These are phyloP conservation scores for Ophiothrix spiculata DNA, from an alignment of 35 echinoderm and acorn worm genomes.

Conservation along the genomic window DNA sequence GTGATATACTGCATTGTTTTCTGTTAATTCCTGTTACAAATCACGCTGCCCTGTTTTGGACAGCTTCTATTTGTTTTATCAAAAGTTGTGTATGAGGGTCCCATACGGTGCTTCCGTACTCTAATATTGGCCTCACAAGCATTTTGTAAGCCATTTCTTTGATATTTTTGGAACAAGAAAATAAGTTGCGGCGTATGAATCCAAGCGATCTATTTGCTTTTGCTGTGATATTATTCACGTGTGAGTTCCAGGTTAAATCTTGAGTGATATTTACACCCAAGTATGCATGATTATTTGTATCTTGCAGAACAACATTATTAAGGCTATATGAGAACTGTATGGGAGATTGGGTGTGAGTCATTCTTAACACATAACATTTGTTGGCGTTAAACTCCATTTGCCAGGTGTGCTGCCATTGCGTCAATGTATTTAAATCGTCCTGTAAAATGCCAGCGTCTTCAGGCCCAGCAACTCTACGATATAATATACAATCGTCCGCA, in stretches of 20 bases:
- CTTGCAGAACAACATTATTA: not conserved
- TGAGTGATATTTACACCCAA: conserved; percentile 33
- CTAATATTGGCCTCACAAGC: conserved; percentile 29
- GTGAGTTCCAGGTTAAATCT: conserved; percentile 24
- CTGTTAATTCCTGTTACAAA: conserved; percentile 8
- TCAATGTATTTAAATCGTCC: conserved; percentile 18
- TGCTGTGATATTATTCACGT: conserved; percentile 25
- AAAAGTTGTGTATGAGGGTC: conserved; percentile 23
- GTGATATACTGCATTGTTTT: not conserved
- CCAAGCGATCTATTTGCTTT: conserved; percentile 40
- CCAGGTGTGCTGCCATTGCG: too few relatives aligned
- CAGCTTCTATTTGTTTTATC: conserved; percentile 21
- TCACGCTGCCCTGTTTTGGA: conserved; percentile 35
- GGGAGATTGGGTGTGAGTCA: not conserved
- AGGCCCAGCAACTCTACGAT: not conserved
- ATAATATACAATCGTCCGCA: conserved; percentile 31
- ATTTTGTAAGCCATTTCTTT: conserved; percentile 45
- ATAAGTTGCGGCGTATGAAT: conserved; percentile 19
- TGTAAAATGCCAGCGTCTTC: conserved; percentile 6
- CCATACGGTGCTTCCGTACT: conserved; percentile 38
- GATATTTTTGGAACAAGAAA: not conserved
- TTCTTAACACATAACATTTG: too few relatives aligned
- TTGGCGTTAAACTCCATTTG: too few relatives aligned
- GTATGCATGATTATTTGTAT: conserved; percentile 5
- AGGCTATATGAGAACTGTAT: conserved; percentile 12